Base-by-base conservation (phyloP, 2,888 invertebrate species). In the Opisthograptis luteolata region DNA sequence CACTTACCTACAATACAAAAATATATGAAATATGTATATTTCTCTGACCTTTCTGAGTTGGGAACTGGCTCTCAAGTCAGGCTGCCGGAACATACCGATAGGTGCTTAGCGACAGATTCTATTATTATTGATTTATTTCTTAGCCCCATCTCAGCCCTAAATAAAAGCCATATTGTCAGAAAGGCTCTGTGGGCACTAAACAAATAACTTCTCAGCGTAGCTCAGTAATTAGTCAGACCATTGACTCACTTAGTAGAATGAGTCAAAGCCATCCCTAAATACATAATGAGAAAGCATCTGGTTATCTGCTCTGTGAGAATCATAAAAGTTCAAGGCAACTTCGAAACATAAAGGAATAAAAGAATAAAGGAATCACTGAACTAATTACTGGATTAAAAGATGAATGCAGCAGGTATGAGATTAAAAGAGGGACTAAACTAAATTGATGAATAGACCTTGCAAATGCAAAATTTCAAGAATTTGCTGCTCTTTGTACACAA, bases 171-270 rank as follows among this genome's bases (percentile, higher is more conserved):
- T 25, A 25, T 5, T 27, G 8, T n/a, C 1, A 13, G 36, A 14
- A 36, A 36, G 7, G 3, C 2, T 6, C 3, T 20, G 7, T 3
- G 3, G 3, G 20, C 20, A 24, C 14, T 10, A 14, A 14, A 10
- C 2, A 6, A 22, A 36, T 14, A 14, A 36, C 19, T 14, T 9
- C 10, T 12, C 14, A 36, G 20, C 1, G 9, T 24, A 20, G 3
- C 17, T 24, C 1, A 9, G n/a, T 8, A 22, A 15, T 43, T 49
- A 49, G 37, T 49, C 37, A 44, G 20, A 30, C 31, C 12, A 40
- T 40, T 51, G 50, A 45, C 28, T 44, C 50, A 51, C 25, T 30
- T 28, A n/a, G 14, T 6, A 25, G 20, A 30, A 25, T 51, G 44
- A 49, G 9, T 43, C 49, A 49, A 49, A 43, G 14, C 7, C 12